These are phyloP conservation scores for Caenorhabditis sulstoni DNA, from an alignment of 2,888 invertebrate species.

Conservation along the genomic window DNA sequence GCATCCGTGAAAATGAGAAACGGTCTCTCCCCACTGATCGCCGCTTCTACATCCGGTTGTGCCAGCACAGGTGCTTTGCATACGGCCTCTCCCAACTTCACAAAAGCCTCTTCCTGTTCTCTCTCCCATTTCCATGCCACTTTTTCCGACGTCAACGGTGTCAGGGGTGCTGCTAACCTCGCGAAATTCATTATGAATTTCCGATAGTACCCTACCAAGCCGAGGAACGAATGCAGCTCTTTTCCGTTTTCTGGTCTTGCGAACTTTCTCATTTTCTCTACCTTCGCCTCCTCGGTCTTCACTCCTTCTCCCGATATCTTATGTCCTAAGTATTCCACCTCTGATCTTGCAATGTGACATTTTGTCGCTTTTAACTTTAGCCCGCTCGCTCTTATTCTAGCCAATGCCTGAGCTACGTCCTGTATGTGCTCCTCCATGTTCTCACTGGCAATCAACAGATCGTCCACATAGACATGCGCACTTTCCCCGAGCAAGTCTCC, in stretches of 20 bases:
- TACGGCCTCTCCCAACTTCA: too few relatives aligned
- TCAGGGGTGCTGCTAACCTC: slow-evolving; percentile 56
- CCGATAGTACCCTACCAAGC: slow-evolving; percentile 66
- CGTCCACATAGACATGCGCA: slow-evolving; percentile 70
- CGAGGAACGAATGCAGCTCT: too few relatives aligned
- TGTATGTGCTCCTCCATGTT: slow-evolving; percentile 47
- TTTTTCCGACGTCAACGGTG: slow-evolving; percentile 49
- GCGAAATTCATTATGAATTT: slow-evolving; percentile 66
- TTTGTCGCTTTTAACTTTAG: too few relatives aligned
- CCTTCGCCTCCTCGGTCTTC: too few relatives aligned
- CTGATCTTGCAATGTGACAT: slow-evolving; percentile 1
- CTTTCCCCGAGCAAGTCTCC: too few relatives aligned
- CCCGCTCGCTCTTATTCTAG: slow-evolving; percentile 9
- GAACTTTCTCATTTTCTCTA: too few relatives aligned
- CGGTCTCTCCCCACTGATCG: slow-evolving; percentile 32
- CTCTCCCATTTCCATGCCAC: too few relatives aligned
- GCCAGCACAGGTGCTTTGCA: too few relatives aligned
- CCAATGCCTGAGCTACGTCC: slow-evolving; percentile 48
- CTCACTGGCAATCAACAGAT: slow-evolving; percentile 63
- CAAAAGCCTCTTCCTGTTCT: too few relatives aligned
- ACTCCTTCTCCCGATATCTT: background rate
- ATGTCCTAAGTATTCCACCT: slow-evolving; percentile 24
- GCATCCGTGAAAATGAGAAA: slow-evolving; percentile 68
- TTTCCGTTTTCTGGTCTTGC: too few relatives aligned
- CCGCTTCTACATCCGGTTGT: slow-evolving; percentile 57